Base-by-base conservation (phyloP, 1,140 invertebrate genomes). In the Nephila pilipes region DNA sequence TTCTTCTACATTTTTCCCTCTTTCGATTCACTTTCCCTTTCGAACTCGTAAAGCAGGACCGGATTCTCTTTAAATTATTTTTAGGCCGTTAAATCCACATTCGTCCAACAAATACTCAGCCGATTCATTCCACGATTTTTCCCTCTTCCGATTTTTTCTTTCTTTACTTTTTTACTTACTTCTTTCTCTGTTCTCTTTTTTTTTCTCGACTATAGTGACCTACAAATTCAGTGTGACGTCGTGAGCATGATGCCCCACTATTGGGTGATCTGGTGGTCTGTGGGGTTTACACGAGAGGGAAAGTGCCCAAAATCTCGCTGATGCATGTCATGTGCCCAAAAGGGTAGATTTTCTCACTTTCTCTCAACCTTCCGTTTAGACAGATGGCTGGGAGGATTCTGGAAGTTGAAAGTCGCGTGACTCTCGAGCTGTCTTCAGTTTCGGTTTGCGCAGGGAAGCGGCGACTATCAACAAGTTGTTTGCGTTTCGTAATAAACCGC, bases 11-110 rank as follows among this genome's bases (percentile, higher is more conserved):
- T n/a, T 83, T 83, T 83, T 83, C 54, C 81, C 81, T 83, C 22
- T 63, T 63, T 38, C 85, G 25, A 25, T 87, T 22, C 85, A 87
- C 85, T 87, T 87, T 87, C 58, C 85, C 85, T 63, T 60, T 87
- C 85, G n/a, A 83, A 12, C 80, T 83, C 80, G 80, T 20, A 29
- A 57, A 55, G 54, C 85, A 32, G 32, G 85, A 60, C 57, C 58
- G 57, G 58, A 32, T 60, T 87, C 57, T 22, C 55, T 87, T 63
- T 38, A 54, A 83, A 83, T 54, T 83, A 83, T 83, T 83, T 83
- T 83, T 83, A 83, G 80, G 54, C 46, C 46, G 54, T 83, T 25
- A 83, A 83, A 83, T 83, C 38, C 54, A 54, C 54, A 54, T 22
- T 25, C 80, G 80, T 83, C 38, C 38, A 83, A 83, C 38, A 54